A percentile compares a stretch with the other conserved stretches of the same genome.
These are phyloP conservation scores for Diplazon laetatorius DNA, from an alignment of 2,888 invertebrate species.

Conservation along the genomic window DNA sequence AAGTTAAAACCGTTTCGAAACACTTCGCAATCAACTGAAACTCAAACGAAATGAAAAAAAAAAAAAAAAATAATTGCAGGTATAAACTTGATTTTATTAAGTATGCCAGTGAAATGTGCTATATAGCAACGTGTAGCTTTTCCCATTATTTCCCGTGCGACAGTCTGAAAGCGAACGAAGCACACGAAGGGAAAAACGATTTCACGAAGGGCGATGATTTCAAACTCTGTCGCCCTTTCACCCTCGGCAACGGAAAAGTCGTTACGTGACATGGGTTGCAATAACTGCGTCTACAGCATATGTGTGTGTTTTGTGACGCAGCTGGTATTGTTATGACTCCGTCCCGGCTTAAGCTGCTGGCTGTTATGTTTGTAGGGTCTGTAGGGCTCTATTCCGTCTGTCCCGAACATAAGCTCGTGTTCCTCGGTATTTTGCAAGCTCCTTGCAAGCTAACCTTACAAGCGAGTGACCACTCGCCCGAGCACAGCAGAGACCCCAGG, in stretches of 20 bases:
- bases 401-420: conserved; percentile 18
- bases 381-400: conserved; percentile 4
- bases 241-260: conserved; percentile 43
- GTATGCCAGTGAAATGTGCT: not conserved
- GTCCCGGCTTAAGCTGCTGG: not conserved
- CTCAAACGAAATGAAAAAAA: not conserved
- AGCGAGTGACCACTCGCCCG: conserved; percentile 13
- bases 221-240: conserved; percentile 34
- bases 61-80: not conserved
- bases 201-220: conserved; percentile 48
- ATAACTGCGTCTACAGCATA: conserved; percentile 45
- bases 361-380: not conserved
- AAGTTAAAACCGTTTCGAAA: too few relatives aligned
- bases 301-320: not conserved
- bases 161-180: conserved; percentile 4
- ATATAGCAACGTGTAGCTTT: not conserved
- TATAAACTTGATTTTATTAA: not conserved
- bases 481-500: conserved; percentile 13
- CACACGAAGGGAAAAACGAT: conserved; percentile 21
- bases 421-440: not conserved
- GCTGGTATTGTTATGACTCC: conserved; percentile 14
- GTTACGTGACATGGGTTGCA: conserved; percentile 55
- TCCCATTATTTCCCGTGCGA: not conserved
- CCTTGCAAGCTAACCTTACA: not conserved
- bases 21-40: not conserved